A percentile compares a stretch with the other conserved stretches of the same genome.
phyloP scores from a whole-genome alignment of 2,113 vertebrate species.

The Hemiprocne comata region DNA sequence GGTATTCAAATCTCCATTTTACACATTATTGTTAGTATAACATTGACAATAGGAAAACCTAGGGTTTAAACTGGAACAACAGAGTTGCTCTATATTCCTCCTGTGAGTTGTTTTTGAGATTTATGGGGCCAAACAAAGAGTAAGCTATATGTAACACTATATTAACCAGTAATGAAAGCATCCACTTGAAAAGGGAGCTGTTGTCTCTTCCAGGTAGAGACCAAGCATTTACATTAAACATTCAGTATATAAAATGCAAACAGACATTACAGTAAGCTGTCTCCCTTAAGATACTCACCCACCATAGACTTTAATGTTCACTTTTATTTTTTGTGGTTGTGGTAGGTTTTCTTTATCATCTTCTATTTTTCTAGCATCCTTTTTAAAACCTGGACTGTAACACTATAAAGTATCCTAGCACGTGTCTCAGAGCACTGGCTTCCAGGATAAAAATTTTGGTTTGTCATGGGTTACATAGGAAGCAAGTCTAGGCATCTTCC shows the following conservation, averaged over 20 bases:
- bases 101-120: not conserved
- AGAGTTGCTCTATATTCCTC: not conserved
- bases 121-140: not conserved
- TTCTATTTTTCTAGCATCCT: not conserved
- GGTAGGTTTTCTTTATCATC: not conserved
- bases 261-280: not conserved
- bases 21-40: not conserved
- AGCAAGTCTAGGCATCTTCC: not conserved
- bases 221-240: not conserved
- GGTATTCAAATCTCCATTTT: not conserved
- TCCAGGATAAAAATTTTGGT: not conserved
- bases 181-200: not conserved
- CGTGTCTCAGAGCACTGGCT: not conserved
- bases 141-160: not conserved
- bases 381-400: not conserved
- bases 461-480: not conserved
- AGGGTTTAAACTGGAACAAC: not conserved
- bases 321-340: not conserved
- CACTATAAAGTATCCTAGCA: not conserved
- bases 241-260: not conserved
- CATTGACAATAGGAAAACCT: not conserved
- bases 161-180: not conserved
- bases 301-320: not conserved
- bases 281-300: not conserved
- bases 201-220: not conserved